Percentiles rank a stretch among this genome's conserved stretches.
Evolutionary conservation across 2,797 vertebrate species (phyloP).

Genomic region (Neopelma chrysocephalum): DNA sequence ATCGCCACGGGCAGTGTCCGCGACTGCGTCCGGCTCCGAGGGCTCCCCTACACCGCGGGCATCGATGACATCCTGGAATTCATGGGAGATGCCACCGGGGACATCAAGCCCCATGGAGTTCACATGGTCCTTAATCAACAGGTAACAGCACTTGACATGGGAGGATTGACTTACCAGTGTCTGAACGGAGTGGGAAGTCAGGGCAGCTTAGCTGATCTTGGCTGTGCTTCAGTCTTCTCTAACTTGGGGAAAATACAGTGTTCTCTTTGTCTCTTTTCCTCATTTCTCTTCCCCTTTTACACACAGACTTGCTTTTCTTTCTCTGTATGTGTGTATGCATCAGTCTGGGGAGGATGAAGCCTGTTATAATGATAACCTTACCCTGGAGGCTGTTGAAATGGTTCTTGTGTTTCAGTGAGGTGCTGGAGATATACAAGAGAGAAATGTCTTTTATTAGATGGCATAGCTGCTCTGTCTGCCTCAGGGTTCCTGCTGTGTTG

Average conservation of each 20-base stretch:
- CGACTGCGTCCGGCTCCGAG: slow-evolving; percentile 90
- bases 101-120: slow-evolving; percentile 95
- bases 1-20: slow-evolving; percentile 83
- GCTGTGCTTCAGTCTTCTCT: neutral
- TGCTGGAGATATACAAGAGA: neutral
- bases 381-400: neutral
- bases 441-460: neutral
- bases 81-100: slow-evolving; percentile 90
- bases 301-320: neutral
- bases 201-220: neutral
- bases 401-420: neutral
- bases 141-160: slow-evolving; percentile 68
- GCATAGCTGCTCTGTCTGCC: neutral
- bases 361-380: neutral
- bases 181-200: neutral
- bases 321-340: accelerated
- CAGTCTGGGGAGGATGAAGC: neutral
- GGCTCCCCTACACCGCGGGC: slow-evolving; percentile 91
- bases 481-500: neutral
- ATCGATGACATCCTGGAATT: slow-evolving; percentile 96
- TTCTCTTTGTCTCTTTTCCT: neutral
- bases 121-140: slow-evolving; percentile 99
- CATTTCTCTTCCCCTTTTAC: neutral
- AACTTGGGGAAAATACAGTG: neutral
- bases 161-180: neutral